These are phyloP conservation scores for Arrhamphus sclerolepis DNA, from an alignment of 2,797 vertebrate genomes.

Conservation along the genomic window DNA sequence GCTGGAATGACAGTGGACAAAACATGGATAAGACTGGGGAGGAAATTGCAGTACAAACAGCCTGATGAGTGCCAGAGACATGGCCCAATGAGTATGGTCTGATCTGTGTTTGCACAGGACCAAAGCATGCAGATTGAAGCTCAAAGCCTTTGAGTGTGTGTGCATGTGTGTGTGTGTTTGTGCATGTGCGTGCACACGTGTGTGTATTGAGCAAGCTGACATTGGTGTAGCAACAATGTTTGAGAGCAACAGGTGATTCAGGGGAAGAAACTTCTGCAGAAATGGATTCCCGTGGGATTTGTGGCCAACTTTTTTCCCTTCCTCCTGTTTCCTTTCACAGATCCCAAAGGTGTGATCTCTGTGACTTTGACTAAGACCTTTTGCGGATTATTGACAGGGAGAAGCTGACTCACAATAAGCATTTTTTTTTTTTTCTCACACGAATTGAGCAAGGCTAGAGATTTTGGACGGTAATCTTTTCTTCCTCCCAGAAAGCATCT, in stretches of 20 bases:
- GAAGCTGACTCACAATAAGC: slow-evolving; percentile 66
- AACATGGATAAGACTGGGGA: slow-evolving; percentile 77
- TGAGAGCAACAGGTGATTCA: slow-evolving; percentile 73
- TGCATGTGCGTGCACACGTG: slow-evolving; percentile 22
- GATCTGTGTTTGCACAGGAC: slow-evolving; percentile 78
- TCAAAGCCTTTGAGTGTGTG: slow-evolving; percentile 57
- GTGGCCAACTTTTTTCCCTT: slow-evolving; percentile 42
- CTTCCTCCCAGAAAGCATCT: slow-evolving; percentile 78
- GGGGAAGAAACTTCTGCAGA: slow-evolving; percentile 45
- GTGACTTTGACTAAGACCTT: slow-evolving; percentile 62
- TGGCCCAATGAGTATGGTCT: slow-evolving; percentile 70
- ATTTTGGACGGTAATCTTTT: slow-evolving; percentile 78
- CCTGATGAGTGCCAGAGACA: slow-evolving; percentile 76
- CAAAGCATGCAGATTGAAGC: slow-evolving; percentile 72
- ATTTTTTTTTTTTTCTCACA: slow-evolving; percentile 47
- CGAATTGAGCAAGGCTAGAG: slow-evolving; percentile 64
- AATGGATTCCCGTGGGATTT: slow-evolving; percentile 74
- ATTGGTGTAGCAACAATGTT: slow-evolving; percentile 51
- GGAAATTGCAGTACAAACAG: slow-evolving; percentile 80
- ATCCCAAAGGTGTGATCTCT: slow-evolving; percentile 70
- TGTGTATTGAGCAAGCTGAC: slow-evolving; percentile 53
- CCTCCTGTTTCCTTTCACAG: slow-evolving; percentile 65
- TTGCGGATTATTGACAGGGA: slow-evolving; percentile 69
- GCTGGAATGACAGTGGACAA: slow-evolving; percentile 78
- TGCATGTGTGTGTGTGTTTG: slow-evolving; percentile 28